Evolutionary conservation across 2,888 invertebrate genomes (phyloP).

Genomic region (Drosophila nr. perissopoda): DNA sequence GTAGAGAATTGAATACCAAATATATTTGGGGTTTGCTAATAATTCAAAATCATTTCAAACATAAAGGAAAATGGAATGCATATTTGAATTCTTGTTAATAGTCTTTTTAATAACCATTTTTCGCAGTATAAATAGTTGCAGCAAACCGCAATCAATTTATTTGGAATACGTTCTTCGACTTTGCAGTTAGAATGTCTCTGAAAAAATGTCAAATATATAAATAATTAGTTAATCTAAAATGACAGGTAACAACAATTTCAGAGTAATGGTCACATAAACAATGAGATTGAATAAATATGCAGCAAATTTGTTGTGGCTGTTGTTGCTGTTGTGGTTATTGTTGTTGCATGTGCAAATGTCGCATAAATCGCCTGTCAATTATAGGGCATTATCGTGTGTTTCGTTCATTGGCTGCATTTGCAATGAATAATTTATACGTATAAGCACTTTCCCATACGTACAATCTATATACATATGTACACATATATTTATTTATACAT

Average conservation of each 20-base stretch:
- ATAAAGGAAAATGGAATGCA: neutral
- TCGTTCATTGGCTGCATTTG: conserved; percentile 45
- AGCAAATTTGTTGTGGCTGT: conserved; percentile 28
- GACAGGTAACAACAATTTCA: conserved; percentile 29
- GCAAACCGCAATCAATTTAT: neutral
- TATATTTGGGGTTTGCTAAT: neutral
- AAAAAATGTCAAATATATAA: conserved; percentile 26
- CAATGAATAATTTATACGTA: conserved; percentile 58
- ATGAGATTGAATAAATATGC: conserved; percentile 37
- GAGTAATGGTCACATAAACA: conserved; percentile 14
- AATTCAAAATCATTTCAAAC: neutral
- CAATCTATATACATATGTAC: neutral
- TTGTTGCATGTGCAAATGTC: conserved; percentile 50
- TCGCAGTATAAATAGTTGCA: too few relatives aligned
- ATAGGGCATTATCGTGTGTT: conserved; percentile 67
- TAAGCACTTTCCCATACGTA: conserved; percentile 9
- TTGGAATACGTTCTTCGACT: conserved; percentile 1
- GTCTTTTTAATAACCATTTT: too few relatives aligned
- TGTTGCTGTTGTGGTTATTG: conserved; percentile 8
- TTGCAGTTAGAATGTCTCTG: conserved; percentile 12
- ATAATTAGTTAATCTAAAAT: conserved; percentile 47
- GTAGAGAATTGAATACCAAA: neutral
- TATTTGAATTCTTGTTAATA: neutral
- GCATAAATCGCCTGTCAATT: conserved; percentile 78
- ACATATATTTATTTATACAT: neutral